phyloP scores from a whole-genome alignment of 2,888 invertebrate species.

The Caenorhabditis macrosperma region DNA sequence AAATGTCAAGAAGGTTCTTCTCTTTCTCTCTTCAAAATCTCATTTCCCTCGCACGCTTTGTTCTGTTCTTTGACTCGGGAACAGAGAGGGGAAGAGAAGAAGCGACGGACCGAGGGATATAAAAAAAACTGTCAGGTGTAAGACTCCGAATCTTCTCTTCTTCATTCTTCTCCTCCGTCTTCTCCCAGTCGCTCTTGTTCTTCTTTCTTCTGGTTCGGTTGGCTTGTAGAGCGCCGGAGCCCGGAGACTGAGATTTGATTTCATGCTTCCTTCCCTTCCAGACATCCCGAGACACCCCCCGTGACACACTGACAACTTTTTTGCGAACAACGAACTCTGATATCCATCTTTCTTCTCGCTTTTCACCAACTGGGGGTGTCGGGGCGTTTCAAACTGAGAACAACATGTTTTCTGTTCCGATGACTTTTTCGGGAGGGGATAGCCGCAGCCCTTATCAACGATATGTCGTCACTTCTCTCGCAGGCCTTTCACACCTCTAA shows the following conservation, averaged over 20 bases:
- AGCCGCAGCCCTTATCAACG: background rate
- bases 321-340: conserved; percentile 36
- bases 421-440: background rate
- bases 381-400: background rate
- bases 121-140: background rate
- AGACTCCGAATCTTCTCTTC: background rate
- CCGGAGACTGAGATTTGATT: conserved; percentile 36
- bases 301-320: conserved; percentile 1
- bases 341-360: conserved; percentile 44
- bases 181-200: too few relatives aligned
- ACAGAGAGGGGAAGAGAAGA: too few relatives aligned
- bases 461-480: background rate
- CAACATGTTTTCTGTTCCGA: conserved; percentile 10
- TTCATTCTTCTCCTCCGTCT: background rate
- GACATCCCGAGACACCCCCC: conserved; percentile 31
- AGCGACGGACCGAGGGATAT: too few relatives aligned
- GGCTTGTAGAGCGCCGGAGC: conserved; percentile 9
- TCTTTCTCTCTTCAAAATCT: conserved; percentile 21
- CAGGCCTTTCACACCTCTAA: background rate
- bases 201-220: background rate
- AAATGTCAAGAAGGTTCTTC: conserved; percentile 39
- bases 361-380: conserved; percentile 19
- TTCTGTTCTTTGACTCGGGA: conserved; percentile 48
- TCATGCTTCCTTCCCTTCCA: conserved; percentile 34
- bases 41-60: conserved; percentile 26